phyloP scores from a whole-genome alignment of 2,113 vertebrate species.

The Daboia siamensis region DNA sequence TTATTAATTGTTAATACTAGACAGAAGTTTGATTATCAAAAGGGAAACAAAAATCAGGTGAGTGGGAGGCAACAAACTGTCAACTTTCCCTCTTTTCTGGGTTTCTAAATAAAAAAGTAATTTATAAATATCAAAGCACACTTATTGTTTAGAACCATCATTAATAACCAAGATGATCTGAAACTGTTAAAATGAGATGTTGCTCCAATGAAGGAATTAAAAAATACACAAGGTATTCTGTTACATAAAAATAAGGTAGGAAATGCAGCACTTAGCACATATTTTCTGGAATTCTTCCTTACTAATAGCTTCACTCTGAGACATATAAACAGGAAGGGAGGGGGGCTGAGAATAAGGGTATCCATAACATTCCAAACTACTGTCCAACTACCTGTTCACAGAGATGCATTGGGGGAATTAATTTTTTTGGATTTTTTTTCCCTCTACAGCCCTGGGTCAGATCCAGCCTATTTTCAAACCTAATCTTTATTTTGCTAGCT shows the following conservation, averaged over 20 bases:
- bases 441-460: background rate
- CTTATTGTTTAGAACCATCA: background rate
- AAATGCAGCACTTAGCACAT: background rate
- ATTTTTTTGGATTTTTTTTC: background rate
- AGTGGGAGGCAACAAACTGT: conserved; percentile 70
- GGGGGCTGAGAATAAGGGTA: background rate
- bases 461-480: background rate
- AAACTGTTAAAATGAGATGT: background rate
- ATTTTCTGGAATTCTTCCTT: background rate
- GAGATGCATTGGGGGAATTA: background rate
- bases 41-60: conserved; percentile 38
- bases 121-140: background rate
- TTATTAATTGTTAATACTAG: conserved; percentile 44
- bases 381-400: background rate
- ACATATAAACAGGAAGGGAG: background rate
- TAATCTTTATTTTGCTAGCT: background rate
- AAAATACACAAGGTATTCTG: background rate
- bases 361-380: background rate
- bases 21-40: conserved; percentile 54
- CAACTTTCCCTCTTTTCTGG: conserved; percentile 66
- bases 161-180: background rate
- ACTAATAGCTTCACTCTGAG: background rate
- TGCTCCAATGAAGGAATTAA: background rate
- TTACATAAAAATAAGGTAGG: background rate
- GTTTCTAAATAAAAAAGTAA: conserved; percentile 3